Evolutionary conservation across 2,113 vertebrate genomes (phyloP).

Genomic region (Serranochromis macrocephalus): DNA sequence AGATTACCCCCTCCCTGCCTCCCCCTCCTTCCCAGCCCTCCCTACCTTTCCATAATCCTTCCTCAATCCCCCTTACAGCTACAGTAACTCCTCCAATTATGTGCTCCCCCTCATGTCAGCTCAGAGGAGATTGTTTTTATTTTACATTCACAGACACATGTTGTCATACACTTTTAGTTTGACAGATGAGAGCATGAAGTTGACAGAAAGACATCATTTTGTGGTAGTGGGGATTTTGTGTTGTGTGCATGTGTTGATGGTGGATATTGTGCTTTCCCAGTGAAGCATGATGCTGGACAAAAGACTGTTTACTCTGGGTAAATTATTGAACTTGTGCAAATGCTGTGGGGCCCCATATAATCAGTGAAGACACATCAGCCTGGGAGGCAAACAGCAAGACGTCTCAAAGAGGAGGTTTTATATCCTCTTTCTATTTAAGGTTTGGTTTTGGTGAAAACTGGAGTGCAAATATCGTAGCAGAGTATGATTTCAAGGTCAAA

Average conservation of each 20-base stretch:
- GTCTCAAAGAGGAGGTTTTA: not conserved
- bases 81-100: constrained; percentile 37
- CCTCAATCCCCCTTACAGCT: constrained; percentile 30
- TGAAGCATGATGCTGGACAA: constrained; percentile 15
- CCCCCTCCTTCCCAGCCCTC: constrained; percentile 1
- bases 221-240: not conserved
- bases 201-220: not conserved
- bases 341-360: not conserved
- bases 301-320: constrained; percentile 34
- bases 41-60: constrained; percentile 43
- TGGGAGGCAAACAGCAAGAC: not conserved
- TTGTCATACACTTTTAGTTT: not conserved
- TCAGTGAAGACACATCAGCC: not conserved
- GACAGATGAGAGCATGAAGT: not conserved
- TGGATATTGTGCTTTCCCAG: not conserved
- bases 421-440: not conserved
- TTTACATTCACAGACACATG: not conserved
- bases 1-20: constrained; percentile 28
- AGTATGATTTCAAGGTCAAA: not conserved
- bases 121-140: not conserved
- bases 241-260: constrained; percentile 12
- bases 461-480: not conserved
- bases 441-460: not conserved
- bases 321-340: constrained; percentile 50
- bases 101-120: not conserved